Percentiles rank a stretch among this genome's conserved stretches.
Evolutionary conservation across 2,113 vertebrate genomes (phyloP).

Genomic region (Mastomys coucha): DNA sequence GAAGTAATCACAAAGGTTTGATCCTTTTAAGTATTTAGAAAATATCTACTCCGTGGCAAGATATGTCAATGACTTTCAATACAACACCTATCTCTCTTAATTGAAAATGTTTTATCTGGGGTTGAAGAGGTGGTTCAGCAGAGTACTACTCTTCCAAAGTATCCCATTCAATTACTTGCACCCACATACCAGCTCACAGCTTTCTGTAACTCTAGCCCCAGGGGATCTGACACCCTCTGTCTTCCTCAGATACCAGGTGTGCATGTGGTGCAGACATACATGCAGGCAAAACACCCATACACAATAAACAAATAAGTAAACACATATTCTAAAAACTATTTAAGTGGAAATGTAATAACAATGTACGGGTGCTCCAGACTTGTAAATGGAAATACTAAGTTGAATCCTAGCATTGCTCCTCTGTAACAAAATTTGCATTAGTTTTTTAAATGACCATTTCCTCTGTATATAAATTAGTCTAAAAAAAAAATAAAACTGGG

Average conservation of each 20-base stretch:
- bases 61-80: neutral
- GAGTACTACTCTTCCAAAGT: neutral
- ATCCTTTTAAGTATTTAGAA: slow-evolving; percentile 37
- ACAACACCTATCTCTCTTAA: neutral
- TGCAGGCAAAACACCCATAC: neutral
- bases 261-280: neutral
- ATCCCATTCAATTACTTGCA: neutral
- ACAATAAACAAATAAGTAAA: neutral
- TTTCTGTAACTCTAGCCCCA: neutral
- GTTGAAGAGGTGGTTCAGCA: neutral
- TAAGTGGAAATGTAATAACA: slow-evolving; percentile 35
- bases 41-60: slow-evolving; percentile 31
- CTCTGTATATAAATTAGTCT: slow-evolving; percentile 25
- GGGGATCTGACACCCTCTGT: neutral
- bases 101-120: neutral
- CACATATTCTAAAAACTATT: neutral
- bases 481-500: slow-evolving; percentile 4
- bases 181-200: neutral
- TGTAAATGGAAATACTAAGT: slow-evolving; percentile 26
- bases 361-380: neutral
- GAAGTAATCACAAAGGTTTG: slow-evolving; percentile 5
- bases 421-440: slow-evolving; percentile 27
- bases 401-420: slow-evolving; percentile 25
- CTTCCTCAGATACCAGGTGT: neutral
- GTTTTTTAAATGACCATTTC: neutral